These are phyloP conservation scores for Galemys pyrenaicus DNA, from an alignment of 2,113 vertebrate species.

Conservation along the genomic window DNA sequence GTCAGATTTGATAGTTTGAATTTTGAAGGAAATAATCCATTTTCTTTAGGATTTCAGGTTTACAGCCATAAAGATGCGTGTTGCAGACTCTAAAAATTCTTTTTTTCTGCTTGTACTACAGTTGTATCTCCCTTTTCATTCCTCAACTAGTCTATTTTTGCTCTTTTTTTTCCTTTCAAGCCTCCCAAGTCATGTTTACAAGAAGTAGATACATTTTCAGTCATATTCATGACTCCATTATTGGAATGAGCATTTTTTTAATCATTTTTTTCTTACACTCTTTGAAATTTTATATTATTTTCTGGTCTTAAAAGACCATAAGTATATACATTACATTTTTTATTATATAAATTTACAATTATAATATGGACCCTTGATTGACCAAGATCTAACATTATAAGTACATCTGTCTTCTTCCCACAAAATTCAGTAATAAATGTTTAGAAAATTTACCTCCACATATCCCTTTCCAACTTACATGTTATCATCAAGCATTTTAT, in stretches of 20 bases:
- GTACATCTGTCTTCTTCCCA: not conserved
- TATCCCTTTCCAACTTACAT: not conserved
- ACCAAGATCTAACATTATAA: not conserved
- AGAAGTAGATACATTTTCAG: not conserved
- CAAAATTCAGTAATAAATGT: not conserved
- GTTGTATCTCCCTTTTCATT: not conserved
- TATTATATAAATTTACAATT: too few species aligned
- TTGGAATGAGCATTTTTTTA: not conserved
- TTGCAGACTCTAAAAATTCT: not conserved
- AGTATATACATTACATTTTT: too few species aligned
- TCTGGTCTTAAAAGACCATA: not conserved
- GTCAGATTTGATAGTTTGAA: not conserved
- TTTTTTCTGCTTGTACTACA: not conserved
- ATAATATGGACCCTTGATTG: not conserved
- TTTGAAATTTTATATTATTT: slow-evolving; percentile 2
- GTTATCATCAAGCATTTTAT: not conserved
- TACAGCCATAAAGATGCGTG: not conserved
- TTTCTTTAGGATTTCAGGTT: not conserved
- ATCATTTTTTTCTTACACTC: not conserved
- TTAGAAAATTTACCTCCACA: not conserved
- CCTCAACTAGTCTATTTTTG: not conserved
- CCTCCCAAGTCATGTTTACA: not conserved
- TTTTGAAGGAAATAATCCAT: not conserved
- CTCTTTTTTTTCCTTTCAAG: not conserved
- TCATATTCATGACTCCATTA: not conserved